Base-by-base conservation (phyloP, 2,113 vertebrate species). In the Mustela lutreola region DNA sequence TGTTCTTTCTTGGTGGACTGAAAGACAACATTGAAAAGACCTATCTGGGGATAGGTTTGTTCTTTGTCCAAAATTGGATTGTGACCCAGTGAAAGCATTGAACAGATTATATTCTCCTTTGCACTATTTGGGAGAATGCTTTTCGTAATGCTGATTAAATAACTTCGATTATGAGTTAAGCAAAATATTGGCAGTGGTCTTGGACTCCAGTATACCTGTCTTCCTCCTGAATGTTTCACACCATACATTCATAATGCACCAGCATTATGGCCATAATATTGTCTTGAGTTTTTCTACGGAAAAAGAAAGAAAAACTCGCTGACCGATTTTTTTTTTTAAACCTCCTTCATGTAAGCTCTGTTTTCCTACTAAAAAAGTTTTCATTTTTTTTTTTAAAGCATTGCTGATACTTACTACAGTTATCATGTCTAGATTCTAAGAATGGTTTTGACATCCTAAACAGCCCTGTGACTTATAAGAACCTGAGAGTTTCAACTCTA, bases 291-390 rank as follows among this genome's bases (percentile, higher is more conserved):
- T 97, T 92, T 71, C 5, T 90, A 45, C 11, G 45, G 58, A 48
- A 48, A 62, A n/a, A 48, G 58, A 94, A 28, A 53, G 60, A 65
- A 92, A 92, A 92, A 56, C 95, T 84, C 7, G 65, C 93, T 56
- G 78, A 56, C 58, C 79, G 95, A 96, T 39, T 70, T 50, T 56
- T 70, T 39, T 81, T 97, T 78, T 97, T 92, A 53, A 60, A 50
- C 67, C 65, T 95, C 86, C 96, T 97, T 79, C 33, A 84, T 70
- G 73, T 60, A 31, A 87, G 56, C 86, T 75, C 97, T 95, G 65
- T 93, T 39, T 95, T 97, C 26, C 86, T 98, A 86, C 86, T 76
- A 78, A 81, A 95, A 86, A 31, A 10, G 50, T 96, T 79, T 86
- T 2, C 78, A 7, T 87, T 0, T 96, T 93, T 24, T 97, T 96